Evolutionary conservation across 2,113 vertebrate genomes (phyloP).

Genomic region (Micromys minutus): DNA sequence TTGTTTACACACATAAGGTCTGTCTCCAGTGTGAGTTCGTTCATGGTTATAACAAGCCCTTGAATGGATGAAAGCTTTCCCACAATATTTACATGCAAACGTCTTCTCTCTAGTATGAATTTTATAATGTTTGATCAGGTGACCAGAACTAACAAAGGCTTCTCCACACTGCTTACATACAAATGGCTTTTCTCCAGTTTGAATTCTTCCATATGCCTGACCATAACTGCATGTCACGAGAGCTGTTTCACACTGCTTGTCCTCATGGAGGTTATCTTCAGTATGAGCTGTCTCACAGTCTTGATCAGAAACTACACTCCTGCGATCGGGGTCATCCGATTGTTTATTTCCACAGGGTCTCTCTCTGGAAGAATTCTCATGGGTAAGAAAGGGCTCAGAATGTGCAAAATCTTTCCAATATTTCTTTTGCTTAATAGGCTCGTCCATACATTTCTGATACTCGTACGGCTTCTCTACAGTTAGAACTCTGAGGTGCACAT

Average conservation of each 20-base stretch:
- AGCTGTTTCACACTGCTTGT: background rate
- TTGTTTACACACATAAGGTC: background rate
- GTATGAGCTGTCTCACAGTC: background rate
- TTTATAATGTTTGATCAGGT: background rate
- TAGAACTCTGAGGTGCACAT: background rate
- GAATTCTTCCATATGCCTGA: background rate
- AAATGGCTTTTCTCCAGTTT: background rate
- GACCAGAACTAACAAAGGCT: background rate
- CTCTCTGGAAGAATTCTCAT: background rate
- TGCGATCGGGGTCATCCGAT: background rate
- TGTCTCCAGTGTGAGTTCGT: background rate
- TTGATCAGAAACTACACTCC: background rate
- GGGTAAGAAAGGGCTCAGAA: background rate
- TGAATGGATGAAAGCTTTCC: background rate
- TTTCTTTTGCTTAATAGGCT: background rate
- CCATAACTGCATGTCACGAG: background rate
- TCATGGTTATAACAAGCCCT: background rate
- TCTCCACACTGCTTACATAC: conserved; percentile 14
- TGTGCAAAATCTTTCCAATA: background rate
- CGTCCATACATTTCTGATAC: background rate
- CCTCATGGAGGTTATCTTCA: background rate
- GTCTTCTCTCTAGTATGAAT: background rate
- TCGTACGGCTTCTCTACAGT: background rate
- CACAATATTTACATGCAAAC: background rate
- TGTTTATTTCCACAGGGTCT: background rate